Percentiles rank a stretch among this genome's conserved stretches.
phyloP scores from a whole-genome alignment of 2,888 invertebrate genomes.

The Eremobia ochroleuca region DNA sequence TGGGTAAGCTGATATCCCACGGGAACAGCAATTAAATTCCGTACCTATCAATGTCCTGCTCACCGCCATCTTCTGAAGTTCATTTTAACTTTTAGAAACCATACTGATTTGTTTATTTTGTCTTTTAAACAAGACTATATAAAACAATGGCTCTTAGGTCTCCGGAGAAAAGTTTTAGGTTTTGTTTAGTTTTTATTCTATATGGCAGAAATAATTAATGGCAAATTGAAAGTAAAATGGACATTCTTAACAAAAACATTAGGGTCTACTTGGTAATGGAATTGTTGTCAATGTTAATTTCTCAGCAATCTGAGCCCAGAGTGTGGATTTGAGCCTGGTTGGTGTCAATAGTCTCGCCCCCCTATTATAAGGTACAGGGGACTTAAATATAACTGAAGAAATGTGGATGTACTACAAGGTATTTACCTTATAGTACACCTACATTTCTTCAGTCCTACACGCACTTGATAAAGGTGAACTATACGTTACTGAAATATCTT shows the following conservation, averaged over 20 bases:
- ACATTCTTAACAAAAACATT: background rate
- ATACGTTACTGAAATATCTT: no score
- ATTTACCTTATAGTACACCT: no score
- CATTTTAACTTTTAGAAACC: slow-evolving; percentile 37
- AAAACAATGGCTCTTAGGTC: background rate
- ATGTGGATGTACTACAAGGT: background rate
- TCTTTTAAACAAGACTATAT: background rate
- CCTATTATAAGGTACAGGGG: background rate
- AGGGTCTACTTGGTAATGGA: background rate
- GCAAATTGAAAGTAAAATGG: background rate
- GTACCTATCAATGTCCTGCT: slow-evolving; percentile 59
- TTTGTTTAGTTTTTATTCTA: slow-evolving; percentile 1
- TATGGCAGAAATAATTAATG: background rate
- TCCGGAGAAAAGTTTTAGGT: background rate
- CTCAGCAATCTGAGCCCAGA: background rate
- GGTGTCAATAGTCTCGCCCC: background rate
- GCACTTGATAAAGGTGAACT: no score
- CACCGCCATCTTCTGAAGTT: slow-evolving; percentile 45
- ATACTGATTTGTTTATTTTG: slow-evolving; percentile 38
- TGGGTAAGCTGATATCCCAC: slow-evolving; percentile 77
- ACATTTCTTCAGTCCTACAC: no score
- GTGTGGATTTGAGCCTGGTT: background rate
- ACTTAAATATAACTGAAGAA: background rate
- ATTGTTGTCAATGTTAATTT: background rate
- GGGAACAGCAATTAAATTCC: slow-evolving; percentile 80